These are phyloP conservation scores for Taeniopygia guttata DNA, from an alignment of 2,797 vertebrate species.

Conservation along the genomic window DNA sequence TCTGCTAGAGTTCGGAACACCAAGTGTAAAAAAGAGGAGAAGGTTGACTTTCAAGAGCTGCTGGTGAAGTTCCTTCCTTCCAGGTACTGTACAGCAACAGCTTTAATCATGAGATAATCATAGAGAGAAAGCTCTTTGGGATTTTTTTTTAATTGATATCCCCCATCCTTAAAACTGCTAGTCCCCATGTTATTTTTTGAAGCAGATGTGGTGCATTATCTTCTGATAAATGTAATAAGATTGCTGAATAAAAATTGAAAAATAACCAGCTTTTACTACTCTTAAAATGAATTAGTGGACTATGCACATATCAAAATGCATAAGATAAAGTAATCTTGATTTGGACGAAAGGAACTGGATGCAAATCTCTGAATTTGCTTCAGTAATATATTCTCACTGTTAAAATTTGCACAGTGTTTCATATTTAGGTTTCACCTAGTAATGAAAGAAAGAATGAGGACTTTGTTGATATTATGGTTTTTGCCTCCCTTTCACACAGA, in stretches of 20 bases:
- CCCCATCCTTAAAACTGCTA: background rate
- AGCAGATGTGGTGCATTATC: background rate
- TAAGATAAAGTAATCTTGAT: background rate
- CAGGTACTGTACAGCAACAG: constrained; percentile 74
- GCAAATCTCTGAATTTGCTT: background rate
- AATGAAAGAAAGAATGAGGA: background rate
- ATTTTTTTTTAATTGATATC: background rate
- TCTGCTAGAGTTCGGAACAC: constrained; percentile 96
- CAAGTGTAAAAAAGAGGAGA: constrained; percentile 98
- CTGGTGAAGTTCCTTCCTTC: constrained; percentile 94
- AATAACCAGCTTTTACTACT: background rate
- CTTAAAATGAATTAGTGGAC: background rate
- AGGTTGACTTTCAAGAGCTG: constrained; percentile 96
- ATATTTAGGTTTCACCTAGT: background rate
- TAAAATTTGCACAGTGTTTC: background rate
- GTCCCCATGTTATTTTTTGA: background rate
- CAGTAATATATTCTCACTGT: background rate
- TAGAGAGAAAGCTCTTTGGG: background rate
- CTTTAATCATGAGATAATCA: background rate
- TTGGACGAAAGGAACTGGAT: background rate
- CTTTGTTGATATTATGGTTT: background rate
- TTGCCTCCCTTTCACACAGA: constrained; percentile 58
- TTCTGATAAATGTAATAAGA: background rate
- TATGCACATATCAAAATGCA: background rate
- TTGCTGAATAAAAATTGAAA: background rate